Evolutionary conservation across 2,888 invertebrate genomes (phyloP).

Genomic region (Drosophila nr. perissopoda): DNA sequence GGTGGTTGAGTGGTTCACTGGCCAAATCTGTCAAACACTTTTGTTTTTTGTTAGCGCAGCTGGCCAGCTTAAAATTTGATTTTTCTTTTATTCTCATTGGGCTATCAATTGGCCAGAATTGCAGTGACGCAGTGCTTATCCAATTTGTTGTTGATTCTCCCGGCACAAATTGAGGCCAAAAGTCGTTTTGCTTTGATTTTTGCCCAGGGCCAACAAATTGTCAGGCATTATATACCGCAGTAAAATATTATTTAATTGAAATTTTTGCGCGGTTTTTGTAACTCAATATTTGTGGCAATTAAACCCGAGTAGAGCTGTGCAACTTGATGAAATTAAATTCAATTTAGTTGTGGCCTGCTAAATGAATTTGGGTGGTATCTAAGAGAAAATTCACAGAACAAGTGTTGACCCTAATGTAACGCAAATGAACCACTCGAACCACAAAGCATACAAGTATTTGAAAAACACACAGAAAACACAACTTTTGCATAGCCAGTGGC

Average conservation of each 20-base stretch:
- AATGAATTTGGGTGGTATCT: slow-evolving; percentile 5
- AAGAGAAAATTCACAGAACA: slow-evolving; percentile 1
- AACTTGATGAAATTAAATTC: slow-evolving; percentile 22
- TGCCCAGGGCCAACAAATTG: slow-evolving; percentile 53
- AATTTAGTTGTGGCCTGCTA: slow-evolving; percentile 20
- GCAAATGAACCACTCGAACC: slow-evolving; percentile 6
- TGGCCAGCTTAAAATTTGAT: slow-evolving; percentile 26
- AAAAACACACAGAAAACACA: slow-evolving; percentile 15
- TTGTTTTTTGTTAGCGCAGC: slow-evolving; percentile 62
- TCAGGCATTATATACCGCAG: slow-evolving; percentile 44
- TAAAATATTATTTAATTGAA: slow-evolving; percentile 45
- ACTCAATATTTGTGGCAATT: slow-evolving; percentile 10
- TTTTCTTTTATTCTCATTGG: slow-evolving; percentile 31
- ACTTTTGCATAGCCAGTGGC: slow-evolving; percentile 18
- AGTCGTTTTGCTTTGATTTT: slow-evolving; percentile 54
- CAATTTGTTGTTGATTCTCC: slow-evolving; percentile 42
- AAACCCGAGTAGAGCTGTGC: background rate
- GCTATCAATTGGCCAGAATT: slow-evolving; percentile 49
- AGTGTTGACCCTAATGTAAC: background rate
- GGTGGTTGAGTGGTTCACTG: slow-evolving; percentile 3
- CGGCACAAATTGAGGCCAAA: slow-evolving; percentile 53
- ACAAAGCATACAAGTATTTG: slow-evolving; percentile 18
- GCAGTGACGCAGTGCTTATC: slow-evolving; percentile 28
- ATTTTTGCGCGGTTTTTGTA: slow-evolving; percentile 5
- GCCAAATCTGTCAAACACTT: slow-evolving; percentile 13